Conservation (phyloP, 1,140 invertebrate species). For the Aradophagus sp. region DNA sequence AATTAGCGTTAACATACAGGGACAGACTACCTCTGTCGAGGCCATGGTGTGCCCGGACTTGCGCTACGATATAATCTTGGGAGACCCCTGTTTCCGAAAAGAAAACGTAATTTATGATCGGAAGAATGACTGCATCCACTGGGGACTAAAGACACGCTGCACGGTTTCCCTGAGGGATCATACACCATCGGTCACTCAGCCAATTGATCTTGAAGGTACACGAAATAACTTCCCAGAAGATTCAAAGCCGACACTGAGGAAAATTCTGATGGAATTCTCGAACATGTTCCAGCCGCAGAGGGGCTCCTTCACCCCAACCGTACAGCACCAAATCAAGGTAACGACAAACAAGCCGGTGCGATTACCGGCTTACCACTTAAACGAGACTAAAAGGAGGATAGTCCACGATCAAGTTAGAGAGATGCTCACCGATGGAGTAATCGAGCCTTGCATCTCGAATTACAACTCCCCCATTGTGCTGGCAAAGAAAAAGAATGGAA, state of each 20-base stretch:
- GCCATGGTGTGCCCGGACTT: neutral
- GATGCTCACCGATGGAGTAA: constrained; percentile 13
- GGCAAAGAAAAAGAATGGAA: constrained; percentile 17
- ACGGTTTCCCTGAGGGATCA: no score
- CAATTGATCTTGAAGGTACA: no score
- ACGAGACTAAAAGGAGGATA: constrained; percentile 1
- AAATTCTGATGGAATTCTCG: neutral
- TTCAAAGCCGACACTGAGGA: neutral
- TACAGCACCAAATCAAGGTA: neutral
- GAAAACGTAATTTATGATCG: neutral
- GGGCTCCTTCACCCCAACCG: neutral
- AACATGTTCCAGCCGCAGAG: constrained; percentile 3
- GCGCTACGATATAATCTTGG: neutral
- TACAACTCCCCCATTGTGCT: constrained; percentile 23
- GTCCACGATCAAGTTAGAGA: constrained; percentile 25
- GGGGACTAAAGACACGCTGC: no score
- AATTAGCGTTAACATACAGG: no score
- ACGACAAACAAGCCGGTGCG: neutral
- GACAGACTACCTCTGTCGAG: no score
- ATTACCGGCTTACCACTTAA: neutral
- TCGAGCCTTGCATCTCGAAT: constrained; percentile 10
- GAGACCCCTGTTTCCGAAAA: constrained; percentile 2
- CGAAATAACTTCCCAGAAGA: neutral
- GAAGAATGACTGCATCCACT: neutral
- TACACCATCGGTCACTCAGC: no score